Evolutionary conservation across 2,113 vertebrate species (phyloP), one percentile per base, ranked within the genome.

Genomic region (Fregetta grallaria): DNA sequence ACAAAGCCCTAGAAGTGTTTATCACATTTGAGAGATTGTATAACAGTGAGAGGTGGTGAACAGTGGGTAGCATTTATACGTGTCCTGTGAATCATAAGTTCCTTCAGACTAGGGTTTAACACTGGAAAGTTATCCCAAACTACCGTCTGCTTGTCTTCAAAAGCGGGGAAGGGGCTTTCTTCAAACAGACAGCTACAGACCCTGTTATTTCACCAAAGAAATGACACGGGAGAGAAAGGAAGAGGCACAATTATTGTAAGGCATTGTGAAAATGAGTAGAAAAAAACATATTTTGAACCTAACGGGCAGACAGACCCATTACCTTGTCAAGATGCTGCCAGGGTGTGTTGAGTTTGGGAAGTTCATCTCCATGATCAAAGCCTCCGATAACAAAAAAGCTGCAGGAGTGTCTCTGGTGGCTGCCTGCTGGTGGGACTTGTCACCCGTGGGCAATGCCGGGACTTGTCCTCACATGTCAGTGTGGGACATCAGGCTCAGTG

Each of bases 1-100:
- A 96, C 95, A 96, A 96, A 96, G 85, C 87, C 32, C 81, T 79
- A 68, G 62, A 90, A 92, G 50, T 68, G 68, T 96, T 96, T 91
- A 94, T 83, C 75, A 93, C 50, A 94, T 86, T 66, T 73, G 42
- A 90, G 81, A 92, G 81, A 76, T 27, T 94, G 82, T 93, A 10
- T 96, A 96, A 94, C 47, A 96, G 88, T 36, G 6, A 93, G 85
- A 93, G 68, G 61, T 88, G 72, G 79, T 77, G 91, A 96, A 68
- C 29, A 86, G 79, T 84, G 74, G 59, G 90, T 56, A 95, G 85
- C 30, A 74, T 90, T 96, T 86, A 90, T 86, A 66, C 2, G 2
- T 40, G 66, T 56, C 80, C 70, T 93, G 82, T 96, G 94, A 96
- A 93, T 92, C 92, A 92, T 80, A 83, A 74, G 74, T 36, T 82